Conservation (phyloP, 2,888 invertebrate species). For the Seira sanloemensis region DNA sequence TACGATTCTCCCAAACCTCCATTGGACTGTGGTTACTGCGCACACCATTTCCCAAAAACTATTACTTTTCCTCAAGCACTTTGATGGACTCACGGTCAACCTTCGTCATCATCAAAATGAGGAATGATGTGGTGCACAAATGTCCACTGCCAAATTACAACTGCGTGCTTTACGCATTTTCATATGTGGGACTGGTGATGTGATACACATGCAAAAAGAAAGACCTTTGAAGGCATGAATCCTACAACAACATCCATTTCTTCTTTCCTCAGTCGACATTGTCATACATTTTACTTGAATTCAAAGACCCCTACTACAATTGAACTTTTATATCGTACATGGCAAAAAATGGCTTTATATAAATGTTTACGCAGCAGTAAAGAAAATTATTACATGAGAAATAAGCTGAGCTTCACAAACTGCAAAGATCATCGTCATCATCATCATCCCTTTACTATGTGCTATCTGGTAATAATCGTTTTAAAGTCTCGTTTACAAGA, state of each 20-base stretch:
- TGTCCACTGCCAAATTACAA: neutral
- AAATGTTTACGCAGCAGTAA: neutral
- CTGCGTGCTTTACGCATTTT: neutral
- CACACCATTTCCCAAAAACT: too few relatives aligned
- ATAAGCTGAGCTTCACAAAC: neutral
- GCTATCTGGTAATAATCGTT: neutral
- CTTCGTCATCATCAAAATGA: neutral
- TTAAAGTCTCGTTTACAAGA: neutral
- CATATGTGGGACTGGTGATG: too few relatives aligned
- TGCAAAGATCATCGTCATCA: too few relatives aligned
- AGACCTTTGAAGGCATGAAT: neutral
- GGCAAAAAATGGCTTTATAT: too few relatives aligned
- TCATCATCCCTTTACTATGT: neutral
- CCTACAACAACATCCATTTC: too few relatives aligned
- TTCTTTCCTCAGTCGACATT: neutral
- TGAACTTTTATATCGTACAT: too few relatives aligned
- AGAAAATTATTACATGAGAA: neutral
- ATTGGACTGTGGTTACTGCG: too few relatives aligned
- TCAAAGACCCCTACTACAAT: neutral
- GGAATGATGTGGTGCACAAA: neutral
- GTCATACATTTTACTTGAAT: neutral
- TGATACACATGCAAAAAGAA: neutral
- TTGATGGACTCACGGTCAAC: neutral
- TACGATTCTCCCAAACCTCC: too few relatives aligned
- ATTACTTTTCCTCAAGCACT: too few relatives aligned